A percentile compares a stretch with the other conserved stretches of the same genome.
These are phyloP conservation scores for Eubucco bourcierii DNA, from an alignment of 2,113 vertebrate species.

Conservation along the genomic window DNA sequence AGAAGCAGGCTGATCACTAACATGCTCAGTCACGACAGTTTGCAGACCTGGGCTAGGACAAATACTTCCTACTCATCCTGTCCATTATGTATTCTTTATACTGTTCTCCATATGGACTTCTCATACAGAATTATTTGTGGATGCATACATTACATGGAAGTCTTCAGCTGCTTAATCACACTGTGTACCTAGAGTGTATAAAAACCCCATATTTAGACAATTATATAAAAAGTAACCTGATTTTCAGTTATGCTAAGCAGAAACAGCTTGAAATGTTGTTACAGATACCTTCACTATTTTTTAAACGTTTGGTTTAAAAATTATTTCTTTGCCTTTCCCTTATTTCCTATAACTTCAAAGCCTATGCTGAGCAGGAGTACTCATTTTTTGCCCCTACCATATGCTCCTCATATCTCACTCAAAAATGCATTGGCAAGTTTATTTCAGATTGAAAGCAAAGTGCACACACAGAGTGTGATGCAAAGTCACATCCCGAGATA, in stretches of 20 bases:
- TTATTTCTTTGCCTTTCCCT: background rate
- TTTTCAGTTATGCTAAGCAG: background rate
- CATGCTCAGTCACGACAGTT: background rate
- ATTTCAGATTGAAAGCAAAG: background rate
- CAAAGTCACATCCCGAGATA: constrained; percentile 10
- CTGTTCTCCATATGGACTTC: background rate
- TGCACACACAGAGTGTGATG: background rate
- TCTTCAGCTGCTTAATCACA: background rate
- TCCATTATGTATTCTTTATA: background rate
- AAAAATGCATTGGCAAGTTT: background rate
- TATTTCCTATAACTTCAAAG: background rate
- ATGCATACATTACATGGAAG: background rate
- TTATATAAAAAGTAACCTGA: background rate
- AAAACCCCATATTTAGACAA: background rate
- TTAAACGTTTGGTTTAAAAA: background rate
- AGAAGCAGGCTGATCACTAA: background rate
- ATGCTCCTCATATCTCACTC: background rate
- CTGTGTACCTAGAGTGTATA: background rate
- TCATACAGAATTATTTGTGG: background rate
- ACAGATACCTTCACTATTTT: background rate
- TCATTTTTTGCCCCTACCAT: background rate
- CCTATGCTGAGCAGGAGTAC: background rate
- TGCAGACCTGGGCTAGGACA: background rate
- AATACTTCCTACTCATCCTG: background rate
- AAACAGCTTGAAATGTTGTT: background rate